Evolutionary conservation across 2,797 vertebrate species (phyloP).

Genomic region (Sebastes minor): DNA sequence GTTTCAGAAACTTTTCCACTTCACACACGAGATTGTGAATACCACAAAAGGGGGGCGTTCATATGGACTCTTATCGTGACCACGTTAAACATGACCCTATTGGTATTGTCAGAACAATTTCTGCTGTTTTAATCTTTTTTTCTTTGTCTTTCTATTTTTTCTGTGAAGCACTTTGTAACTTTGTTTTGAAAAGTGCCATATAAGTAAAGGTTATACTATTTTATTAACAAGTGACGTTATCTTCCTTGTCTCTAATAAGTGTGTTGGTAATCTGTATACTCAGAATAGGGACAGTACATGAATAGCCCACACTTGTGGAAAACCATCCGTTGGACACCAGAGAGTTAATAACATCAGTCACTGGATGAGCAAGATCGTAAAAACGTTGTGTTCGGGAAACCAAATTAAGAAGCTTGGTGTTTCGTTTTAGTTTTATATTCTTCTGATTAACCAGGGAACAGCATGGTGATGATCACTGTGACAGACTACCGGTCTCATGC

Average conservation of each 20-base stretch:
- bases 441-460: background rate
- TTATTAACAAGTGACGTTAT: background rate
- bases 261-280: too few species aligned
- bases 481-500: background rate
- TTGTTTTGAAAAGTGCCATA: background rate
- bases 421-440: background rate
- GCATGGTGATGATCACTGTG: background rate
- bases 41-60: too few species aligned
- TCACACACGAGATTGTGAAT: too few species aligned
- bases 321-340: background rate
- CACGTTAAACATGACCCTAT: too few species aligned
- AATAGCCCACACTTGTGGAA: background rate
- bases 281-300: too few species aligned
- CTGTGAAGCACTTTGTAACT: background rate
- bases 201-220: background rate
- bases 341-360: background rate
- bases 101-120: background rate
- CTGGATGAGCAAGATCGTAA: background rate
- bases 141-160: background rate
- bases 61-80: fast-evolving
- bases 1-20: too few species aligned
- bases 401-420: background rate
- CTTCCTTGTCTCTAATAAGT: background rate
- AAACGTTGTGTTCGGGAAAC: background rate
- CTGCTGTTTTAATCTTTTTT: background rate